These are phyloP conservation scores for Catalaphyllia jardinei DNA, from an alignment of 64 coral and sea anemone genomes.

Conservation along the genomic window DNA sequence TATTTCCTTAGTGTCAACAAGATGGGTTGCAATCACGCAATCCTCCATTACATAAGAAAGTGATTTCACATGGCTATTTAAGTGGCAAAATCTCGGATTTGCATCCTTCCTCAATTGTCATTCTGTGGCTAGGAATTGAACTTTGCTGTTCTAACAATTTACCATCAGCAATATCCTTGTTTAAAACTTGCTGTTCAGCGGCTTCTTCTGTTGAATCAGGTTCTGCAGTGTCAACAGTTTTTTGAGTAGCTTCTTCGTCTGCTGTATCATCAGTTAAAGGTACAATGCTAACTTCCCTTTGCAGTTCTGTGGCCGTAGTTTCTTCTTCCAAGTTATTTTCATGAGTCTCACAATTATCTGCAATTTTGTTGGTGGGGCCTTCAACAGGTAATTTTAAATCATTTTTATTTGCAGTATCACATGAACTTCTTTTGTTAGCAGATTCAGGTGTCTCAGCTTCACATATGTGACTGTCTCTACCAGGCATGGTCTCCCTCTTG, in stretches of 20 bases:
- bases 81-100: no score
- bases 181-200: no score
- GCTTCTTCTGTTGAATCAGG: neutral
- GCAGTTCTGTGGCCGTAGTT: neutral
- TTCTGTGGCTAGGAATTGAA: no score
- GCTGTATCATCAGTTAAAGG: no score
- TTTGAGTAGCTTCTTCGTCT: neutral
- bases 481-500: neutral
- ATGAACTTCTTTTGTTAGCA: neutral
- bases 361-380: neutral
- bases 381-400: neutral
- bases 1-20: no score
- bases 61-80: no score
- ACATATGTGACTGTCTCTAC: neutral
- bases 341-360: neutral
- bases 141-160: no score
- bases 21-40: no score
- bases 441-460: neutral
- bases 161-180: no score
- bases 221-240: neutral
- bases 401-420: neutral
- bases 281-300: neutral
- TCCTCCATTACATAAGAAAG: no score
- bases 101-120: no score
- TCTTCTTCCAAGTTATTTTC: neutral